These are phyloP conservation scores for Nycticebus coucang DNA, from an alignment of 2,113 vertebrate species.

Conservation along the genomic window DNA sequence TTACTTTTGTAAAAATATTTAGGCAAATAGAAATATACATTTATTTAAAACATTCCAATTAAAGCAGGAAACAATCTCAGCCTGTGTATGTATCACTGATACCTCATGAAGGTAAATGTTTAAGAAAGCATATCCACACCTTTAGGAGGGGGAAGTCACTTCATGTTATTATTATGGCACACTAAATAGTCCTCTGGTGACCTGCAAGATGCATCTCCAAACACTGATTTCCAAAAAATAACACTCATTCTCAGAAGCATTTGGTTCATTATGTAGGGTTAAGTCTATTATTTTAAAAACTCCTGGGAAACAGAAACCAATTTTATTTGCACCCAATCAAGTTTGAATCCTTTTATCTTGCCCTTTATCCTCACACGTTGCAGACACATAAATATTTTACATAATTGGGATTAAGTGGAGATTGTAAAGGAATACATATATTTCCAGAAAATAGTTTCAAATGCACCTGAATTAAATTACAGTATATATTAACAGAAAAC, in stretches of 20 bases:
- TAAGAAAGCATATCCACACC: background rate
- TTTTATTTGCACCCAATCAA: background rate
- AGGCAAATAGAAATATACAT: background rate
- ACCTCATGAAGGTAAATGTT: background rate
- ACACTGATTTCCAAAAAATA: background rate
- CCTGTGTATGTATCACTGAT: background rate
- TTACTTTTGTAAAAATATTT: background rate
- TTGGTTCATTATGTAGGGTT: background rate
- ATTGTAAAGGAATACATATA: background rate
- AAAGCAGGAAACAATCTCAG: background rate
- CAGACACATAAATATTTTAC: background rate
- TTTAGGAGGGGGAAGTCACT: background rate
- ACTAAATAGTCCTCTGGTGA: background rate
- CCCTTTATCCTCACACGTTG: background rate
- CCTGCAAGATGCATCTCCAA: background rate
- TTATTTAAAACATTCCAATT: background rate
- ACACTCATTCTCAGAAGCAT: background rate
- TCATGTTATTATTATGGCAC: background rate
- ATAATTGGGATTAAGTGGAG: background rate
- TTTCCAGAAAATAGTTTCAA: background rate
- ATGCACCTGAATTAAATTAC: background rate
- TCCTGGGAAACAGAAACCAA: background rate
- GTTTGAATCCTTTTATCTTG: background rate
- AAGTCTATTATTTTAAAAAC: conserved; percentile 29
- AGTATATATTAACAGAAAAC: background rate